Evolutionary conservation across 2,113 vertebrate genomes (phyloP), one percentile per base, ranked within the genome.

Genomic region (Monarcha castaneiventris): DNA sequence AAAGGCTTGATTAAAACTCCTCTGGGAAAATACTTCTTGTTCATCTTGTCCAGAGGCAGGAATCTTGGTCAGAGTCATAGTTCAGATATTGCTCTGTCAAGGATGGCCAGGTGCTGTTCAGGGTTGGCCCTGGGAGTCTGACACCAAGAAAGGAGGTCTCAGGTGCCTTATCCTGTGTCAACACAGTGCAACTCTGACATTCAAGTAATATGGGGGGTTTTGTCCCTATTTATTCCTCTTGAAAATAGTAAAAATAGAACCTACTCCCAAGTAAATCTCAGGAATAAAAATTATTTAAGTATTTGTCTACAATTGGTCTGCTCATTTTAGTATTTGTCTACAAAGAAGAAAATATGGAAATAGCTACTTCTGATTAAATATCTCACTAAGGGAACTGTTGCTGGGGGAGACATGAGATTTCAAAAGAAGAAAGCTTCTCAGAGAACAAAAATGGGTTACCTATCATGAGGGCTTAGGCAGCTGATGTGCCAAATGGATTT

Each of bases 1-100:
- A 66, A 89, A 87, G 39, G 21, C 55, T 79, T 87, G 44, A 84
- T 87, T 93, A 89, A 94, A 92, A 85, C 26, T 87, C 78, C 58
- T 14, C 30, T 90, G 52, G 39, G 30, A 68, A 90, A 91, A 77
- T 69, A 93, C 12, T 90, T 91, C n/a, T 69, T 74, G 39, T 44
- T 62, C 43, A 41, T 46, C 46, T 83, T 77, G 48, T 79, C 51
- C 71, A 88, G 74, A 83, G 30, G 18, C 85, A 86, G 74, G 37
- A 90, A 29, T 56, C 82, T 79, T 4, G 0, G 29, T 75, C 22
- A 61, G 30, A 78, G 27, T 30, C 63, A 83, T 80, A 39, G 39
- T 83, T 94, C 71, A 91, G 55, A 46, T 39, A 26, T 5, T 87
- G 33, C n/a, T 51, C 46, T 79, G 71, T 66, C 63, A 85, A 66